Evolutionary conservation across 35 echinoderm and acorn worm genomes (phyloP), one percentile per base, ranked within the genome.

Genomic region (Stichopus chloronotus): DNA sequence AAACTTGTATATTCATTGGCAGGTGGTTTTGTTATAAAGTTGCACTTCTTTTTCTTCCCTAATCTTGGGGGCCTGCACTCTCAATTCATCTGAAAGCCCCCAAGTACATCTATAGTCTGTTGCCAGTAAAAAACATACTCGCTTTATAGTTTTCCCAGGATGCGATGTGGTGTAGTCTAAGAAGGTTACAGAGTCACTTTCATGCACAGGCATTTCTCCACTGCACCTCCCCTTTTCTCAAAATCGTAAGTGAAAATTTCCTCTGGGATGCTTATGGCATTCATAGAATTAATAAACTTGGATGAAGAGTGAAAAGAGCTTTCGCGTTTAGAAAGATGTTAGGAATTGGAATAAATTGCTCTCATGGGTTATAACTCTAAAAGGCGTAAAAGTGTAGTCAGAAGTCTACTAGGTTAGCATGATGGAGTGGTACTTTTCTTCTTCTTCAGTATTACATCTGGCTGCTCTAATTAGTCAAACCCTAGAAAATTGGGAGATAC

Each of bases 221-320:
- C 16, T 74, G 19, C 17, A 74, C 69, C 30, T 43, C 30, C 69
- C 14, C 19, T n/a, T 74, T 74, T 74, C 19, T 20, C 13, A 74
- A 43, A 74, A 74, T 20, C 69, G 17, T 74, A 74, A 74, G 69
- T 74, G 22, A 74, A 14, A 74, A 20, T 65, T 74, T 74, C 69
- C 69, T 14, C 17, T 74, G 69, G 69, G 69, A 74, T 19, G 69
- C 69, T 74, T 74, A 21, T 3, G 69, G 69, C 69, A 74, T 74
- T 74, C 69, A 4, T 16, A 74, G 69, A 74, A 74, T 74, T 74
- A 74, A 74, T 74, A 74, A 74, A 22, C 69, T 74, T 74, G 69
- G 19, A 74, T 74, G 69, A 74, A 74, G 22, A 74, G 69, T 43
- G 69, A n/a, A 74, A 74, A n/a, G 19, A 74, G 1, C 19, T 74